Evolutionary conservation across 1,140 invertebrate genomes (phyloP), one percentile per base, ranked within the genome.

Genomic region (Mizuhopecten yessoensis): DNA sequence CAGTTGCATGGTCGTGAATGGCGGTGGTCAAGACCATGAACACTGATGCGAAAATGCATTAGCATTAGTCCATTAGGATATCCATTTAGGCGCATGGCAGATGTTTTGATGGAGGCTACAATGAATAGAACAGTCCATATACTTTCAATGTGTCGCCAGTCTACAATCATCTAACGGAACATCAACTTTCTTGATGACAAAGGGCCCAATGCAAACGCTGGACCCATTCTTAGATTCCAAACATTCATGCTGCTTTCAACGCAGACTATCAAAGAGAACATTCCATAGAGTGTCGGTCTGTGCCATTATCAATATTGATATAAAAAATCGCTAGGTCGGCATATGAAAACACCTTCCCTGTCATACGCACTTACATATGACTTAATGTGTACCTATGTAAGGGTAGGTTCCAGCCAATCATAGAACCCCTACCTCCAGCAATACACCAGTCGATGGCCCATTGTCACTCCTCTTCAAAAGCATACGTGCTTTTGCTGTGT

Each of bases 401-500:
- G 3, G 29, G 23, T n/a, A 13, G n/a, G 57, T 75, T 29, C 17
- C 57, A 75, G n/a, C 57, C 57, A 75, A 75, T 75, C 57, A 29
- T n/a, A n/a, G 45, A 17, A 23, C 57, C 57, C n/a, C 57, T 75
- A 75, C 57, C 57, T 75, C 7, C 23, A n/a, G 9, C 57, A 75
- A 75, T 75, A 75, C 57, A 75, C 57, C 23, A 75, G 57, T 75
- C 57, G 57, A 75, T 75, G 57, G 57, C 11, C 57, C 57, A 75
- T 75, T 75, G 57, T 75, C 57, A 75, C 29, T 75, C n/a, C n/a
- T n/a, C 57, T 75, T 75, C 57, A 75, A 75, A 45, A 45, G 42
- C 42, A 45, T 45, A 75, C 57, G 57, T 75, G 57, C 57, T 75
- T 75, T 75, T 75, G n/a, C 57, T 75, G 57, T 75, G 57, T 75